These are phyloP conservation scores for Venustaconcha ellipsiformis DNA, from an alignment of 1,140 invertebrate genomes.

Conservation along the genomic window DNA sequence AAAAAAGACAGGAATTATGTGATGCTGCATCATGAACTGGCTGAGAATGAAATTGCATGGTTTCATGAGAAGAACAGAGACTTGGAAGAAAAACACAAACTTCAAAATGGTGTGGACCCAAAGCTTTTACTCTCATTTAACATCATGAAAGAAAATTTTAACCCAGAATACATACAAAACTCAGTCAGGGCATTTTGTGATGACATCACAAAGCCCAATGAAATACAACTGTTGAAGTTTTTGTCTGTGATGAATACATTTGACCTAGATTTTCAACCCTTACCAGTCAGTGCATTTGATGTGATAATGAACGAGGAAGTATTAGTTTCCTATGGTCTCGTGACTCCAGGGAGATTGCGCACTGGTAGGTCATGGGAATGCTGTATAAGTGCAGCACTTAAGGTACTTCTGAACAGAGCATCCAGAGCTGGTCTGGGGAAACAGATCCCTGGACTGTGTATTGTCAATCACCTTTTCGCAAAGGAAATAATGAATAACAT, in stretches of 20 bases:
- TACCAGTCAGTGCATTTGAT: slow-evolving; percentile 41
- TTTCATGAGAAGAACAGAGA: slow-evolving; percentile 33
- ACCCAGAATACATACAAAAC: slow-evolving; percentile 36
- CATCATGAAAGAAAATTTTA: slow-evolving; percentile 48
- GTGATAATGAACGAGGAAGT: slow-evolving; percentile 18
- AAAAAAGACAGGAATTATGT: slow-evolving; percentile 8
- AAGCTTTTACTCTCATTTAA: slow-evolving; percentile 49
- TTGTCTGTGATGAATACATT: slow-evolving; percentile 43
- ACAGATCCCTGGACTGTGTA: slow-evolving; percentile 21
- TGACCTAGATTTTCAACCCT: slow-evolving; percentile 35
- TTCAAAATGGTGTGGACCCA: slow-evolving; percentile 34
- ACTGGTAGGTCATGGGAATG: slow-evolving; percentile 36
- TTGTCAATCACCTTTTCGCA: slow-evolving; percentile 35
- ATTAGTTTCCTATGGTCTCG: not conserved
- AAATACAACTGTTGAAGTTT: slow-evolving; percentile 39
- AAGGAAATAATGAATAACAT: slow-evolving; percentile 36
- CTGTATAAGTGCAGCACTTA: slow-evolving; percentile 30
- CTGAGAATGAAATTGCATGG: slow-evolving; percentile 34
- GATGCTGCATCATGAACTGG: slow-evolving; percentile 33
- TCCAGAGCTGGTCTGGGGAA: slow-evolving; percentile 19
- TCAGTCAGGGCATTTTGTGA: slow-evolving; percentile 36
- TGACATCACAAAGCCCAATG: slow-evolving; percentile 26
- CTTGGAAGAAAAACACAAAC: slow-evolving; percentile 27
- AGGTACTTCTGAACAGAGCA: slow-evolving; percentile 37
- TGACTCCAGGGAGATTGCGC: not conserved